These are phyloP conservation scores for Zaprionus lineosus DNA, from an alignment of 2,888 invertebrate genomes.

Conservation along the genomic window DNA sequence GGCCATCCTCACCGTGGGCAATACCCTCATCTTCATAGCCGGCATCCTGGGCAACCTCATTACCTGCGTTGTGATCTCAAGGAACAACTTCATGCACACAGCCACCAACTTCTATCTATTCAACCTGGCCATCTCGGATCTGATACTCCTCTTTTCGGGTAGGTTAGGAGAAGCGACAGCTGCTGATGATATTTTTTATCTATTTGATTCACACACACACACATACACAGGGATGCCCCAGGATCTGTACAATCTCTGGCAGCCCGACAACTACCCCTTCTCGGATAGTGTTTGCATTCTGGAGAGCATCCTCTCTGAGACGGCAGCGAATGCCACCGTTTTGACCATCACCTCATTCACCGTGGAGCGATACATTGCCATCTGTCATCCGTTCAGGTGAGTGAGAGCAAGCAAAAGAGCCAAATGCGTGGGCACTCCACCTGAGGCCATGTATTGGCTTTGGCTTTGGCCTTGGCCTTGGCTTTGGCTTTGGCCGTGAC, in stretches of 20 bases:
- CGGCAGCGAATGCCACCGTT: slow-evolving; percentile 92
- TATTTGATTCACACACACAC: not conserved
- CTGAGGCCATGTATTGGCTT: no score
- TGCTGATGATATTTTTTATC: not conserved
- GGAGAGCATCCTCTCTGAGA: slow-evolving; percentile 91
- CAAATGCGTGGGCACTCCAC: no score
- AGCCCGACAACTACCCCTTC: slow-evolving; percentile 88
- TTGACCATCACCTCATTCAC: slow-evolving; percentile 94
- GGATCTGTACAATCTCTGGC: slow-evolving; percentile 90
- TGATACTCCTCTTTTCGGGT: slow-evolving; percentile 90
- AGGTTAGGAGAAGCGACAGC: slow-evolving; percentile 48
- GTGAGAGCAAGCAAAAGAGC: slow-evolving; percentile 27
- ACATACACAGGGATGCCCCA: slow-evolving; percentile 87
- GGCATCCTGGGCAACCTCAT: slow-evolving; percentile 92
- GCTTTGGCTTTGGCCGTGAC: slow-evolving; percentile 1
- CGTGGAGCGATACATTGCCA: slow-evolving; percentile 93
- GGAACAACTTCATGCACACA: slow-evolving; percentile 92
- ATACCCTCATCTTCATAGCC: slow-evolving; percentile 85
- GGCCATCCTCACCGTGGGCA: slow-evolving; percentile 87
- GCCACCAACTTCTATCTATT: slow-evolving; percentile 92
- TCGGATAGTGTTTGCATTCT: slow-evolving; percentile 90
- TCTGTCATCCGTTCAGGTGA: slow-evolving; percentile 90
- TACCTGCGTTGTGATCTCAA: slow-evolving; percentile 92
- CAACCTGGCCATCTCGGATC: slow-evolving; percentile 92
- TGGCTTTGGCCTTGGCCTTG: slow-evolving; percentile 14